These are phyloP conservation scores for Cryptophagus acutangulus DNA, from an alignment of 2,888 invertebrate genomes.

Conservation along the genomic window DNA sequence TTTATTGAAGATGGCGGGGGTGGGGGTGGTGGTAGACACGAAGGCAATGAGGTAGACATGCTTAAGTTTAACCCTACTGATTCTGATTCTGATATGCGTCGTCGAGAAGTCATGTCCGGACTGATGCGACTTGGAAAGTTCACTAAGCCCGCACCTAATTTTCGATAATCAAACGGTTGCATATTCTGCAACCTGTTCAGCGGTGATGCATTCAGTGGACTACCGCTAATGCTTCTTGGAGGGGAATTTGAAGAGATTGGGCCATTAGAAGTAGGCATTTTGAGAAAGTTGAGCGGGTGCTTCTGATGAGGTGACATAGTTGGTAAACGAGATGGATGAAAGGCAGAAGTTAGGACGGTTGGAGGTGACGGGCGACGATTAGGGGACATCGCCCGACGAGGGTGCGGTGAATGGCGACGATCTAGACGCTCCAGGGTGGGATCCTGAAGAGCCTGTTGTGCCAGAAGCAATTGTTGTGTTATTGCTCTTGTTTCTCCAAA, in stretches of 20 bases:
- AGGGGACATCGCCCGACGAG: conserved; percentile 61
- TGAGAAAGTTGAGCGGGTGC: conserved; percentile 48
- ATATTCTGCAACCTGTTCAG: conserved; percentile 87
- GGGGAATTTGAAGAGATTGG: conserved; percentile 60
- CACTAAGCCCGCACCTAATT: conserved; percentile 58
- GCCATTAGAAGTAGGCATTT: conserved; percentile 48
- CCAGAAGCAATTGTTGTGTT: conserved; percentile 61
- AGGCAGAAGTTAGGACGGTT: conserved; percentile 49
- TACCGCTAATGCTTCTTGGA: conserved; percentile 55
- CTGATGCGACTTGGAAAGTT: conserved; percentile 51
- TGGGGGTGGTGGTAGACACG: conserved; percentile 56
- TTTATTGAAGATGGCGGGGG: conserved; percentile 59
- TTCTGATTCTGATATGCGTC: conserved; percentile 53
- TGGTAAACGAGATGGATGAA: conserved; percentile 45
- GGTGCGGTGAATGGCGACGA: conserved; percentile 44
- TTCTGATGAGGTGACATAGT: conserved; percentile 50
- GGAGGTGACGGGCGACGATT: conserved; percentile 63
- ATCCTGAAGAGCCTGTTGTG: conserved; percentile 59
- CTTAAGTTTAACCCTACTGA: conserved; percentile 57
- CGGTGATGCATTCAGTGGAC: conserved; percentile 65
- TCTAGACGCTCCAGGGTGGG: conserved; percentile 55
- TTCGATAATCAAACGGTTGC: conserved; percentile 92
- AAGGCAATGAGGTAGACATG: conserved; percentile 59
- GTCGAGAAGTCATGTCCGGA: conserved; percentile 44
- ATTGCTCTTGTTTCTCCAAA: conserved; percentile 85